Conservation (phyloP, 2,113 vertebrate genomes). For the Loxodonta africana region DNA sequence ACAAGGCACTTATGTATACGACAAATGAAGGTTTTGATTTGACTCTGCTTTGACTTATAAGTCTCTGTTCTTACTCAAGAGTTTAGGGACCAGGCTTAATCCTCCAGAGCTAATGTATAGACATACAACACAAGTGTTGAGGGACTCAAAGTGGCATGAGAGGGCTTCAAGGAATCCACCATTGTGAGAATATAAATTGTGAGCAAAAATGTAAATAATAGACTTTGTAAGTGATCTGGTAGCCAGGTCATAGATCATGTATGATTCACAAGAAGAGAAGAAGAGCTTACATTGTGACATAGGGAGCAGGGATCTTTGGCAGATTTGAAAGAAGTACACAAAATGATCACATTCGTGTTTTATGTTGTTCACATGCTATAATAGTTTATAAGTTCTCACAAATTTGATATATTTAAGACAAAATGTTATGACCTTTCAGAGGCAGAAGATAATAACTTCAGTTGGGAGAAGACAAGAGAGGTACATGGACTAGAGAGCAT, state of each 20-base stretch:
- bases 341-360: not conserved
- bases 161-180: not conserved
- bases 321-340: not conserved
- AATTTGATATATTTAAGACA: not conserved
- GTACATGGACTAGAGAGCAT: not conserved
- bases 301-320: not conserved
- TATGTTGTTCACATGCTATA: not conserved
- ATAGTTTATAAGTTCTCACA: not conserved
- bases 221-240: fast-evolving
- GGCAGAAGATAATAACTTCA: not conserved
- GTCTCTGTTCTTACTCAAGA: not conserved
- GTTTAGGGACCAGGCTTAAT: not conserved
- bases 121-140: fast-evolving
- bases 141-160: not conserved
- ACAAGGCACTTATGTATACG: not conserved
- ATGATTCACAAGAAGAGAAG: not conserved
- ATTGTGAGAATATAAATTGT: not conserved
- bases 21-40: not conserved
- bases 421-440: not conserved
- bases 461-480: not conserved
- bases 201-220: not conserved
- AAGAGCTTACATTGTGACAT: fast-evolving
- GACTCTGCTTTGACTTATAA: not conserved
- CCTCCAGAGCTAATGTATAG: not conserved
- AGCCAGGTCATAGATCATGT: too few species aligned